Conservation (phyloP, 2,113 vertebrate genomes). For the Chaenocephalus aceratus region DNA sequence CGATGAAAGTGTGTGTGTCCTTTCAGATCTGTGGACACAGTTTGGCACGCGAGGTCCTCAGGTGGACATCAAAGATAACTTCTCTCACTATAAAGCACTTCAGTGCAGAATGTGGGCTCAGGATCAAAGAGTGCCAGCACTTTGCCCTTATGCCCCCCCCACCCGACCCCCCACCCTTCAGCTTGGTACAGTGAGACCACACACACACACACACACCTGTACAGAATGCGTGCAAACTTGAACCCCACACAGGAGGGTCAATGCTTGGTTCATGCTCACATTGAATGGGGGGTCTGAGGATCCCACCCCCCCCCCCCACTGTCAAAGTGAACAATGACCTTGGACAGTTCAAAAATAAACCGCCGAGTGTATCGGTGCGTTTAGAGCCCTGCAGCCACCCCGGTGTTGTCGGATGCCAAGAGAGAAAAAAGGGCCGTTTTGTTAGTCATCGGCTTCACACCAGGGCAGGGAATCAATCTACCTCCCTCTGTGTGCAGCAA, state of each 20-base stretch:
- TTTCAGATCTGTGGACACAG: conserved; percentile 13
- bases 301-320: conserved; percentile 28
- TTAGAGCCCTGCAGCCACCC: conserved; percentile 67
- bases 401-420: conserved; percentile 68
- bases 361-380: conserved; percentile 60
- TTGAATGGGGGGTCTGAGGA: conserved; percentile 50
- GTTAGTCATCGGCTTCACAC: conserved; percentile 80
- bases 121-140: conserved; percentile 75
- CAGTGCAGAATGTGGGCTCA: conserved; percentile 51
- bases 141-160: conserved; percentile 62
- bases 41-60: conserved; percentile 53
- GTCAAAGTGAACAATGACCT: conserved; percentile 69
- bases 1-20: conserved; percentile 1
- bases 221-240: conserved; percentile 30
- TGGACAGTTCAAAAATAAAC: conserved; percentile 72
- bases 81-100: conserved; percentile 53
- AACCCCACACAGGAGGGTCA: conserved; percentile 45
- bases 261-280: conserved; percentile 32
- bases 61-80: conserved; percentile 70
- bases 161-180: conserved; percentile 3
- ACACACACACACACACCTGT: conserved; percentile 63
- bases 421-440: conserved; percentile 70
- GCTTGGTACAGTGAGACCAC: conserved; percentile 65
- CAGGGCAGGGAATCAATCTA: conserved; percentile 74
- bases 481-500: conserved; percentile 66